Base-by-base conservation (phyloP, 2,113 vertebrate species). In the Stomatorhinus ivindoensis region DNA sequence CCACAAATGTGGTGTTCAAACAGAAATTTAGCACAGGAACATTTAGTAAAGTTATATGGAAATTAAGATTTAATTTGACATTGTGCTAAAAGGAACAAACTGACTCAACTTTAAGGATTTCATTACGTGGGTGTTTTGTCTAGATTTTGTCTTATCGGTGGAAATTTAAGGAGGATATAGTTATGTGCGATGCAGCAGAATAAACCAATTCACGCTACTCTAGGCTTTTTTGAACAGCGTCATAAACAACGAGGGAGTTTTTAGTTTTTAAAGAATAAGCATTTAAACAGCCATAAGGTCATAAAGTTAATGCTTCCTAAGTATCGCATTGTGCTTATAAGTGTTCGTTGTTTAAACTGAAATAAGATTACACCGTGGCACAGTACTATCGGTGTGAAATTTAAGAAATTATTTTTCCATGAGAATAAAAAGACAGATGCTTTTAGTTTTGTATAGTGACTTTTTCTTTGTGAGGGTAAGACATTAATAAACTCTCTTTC, bases 401-500 rank as follows among this genome's bases (percentile, higher is more conserved):
- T 87, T 80, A 91, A 91, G 92, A 88, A 92, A 84, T 90, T 93
- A 91, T 93, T 92, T 92, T 93, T 92, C 92, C 91, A 93, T 91
- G 76, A 91, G 44, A 89, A 90, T 88, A 76, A 88, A 88, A 42
- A 89, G 9, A 53, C 85, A 93, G 90, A 88, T 82, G 61, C 80
- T 90, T 92, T 93, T 93, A 93, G 92, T 93, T 93, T 93, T 93
- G 89, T 93, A 93, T 92, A 88, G 88, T 91, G 89, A 51, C 39
- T 82, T 89, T 51, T 88, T 91, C 90, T 39, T 46, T 90, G 92
- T 92, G 65, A 90, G 92, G 86, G 48, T 65, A 65, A 86, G 65
- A 87, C 10, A 50, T 85, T 85, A 87, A 24, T 87, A 50, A 87
- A 90, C 80, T 89, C 90, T 86, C 50, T 89, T 73, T 89, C 90